Evolutionary conservation across 92 coral and sea anemone species (phyloP), one percentile per base, ranked within the genome.

Genomic region (Anthopleura xanthogrammica): DNA sequence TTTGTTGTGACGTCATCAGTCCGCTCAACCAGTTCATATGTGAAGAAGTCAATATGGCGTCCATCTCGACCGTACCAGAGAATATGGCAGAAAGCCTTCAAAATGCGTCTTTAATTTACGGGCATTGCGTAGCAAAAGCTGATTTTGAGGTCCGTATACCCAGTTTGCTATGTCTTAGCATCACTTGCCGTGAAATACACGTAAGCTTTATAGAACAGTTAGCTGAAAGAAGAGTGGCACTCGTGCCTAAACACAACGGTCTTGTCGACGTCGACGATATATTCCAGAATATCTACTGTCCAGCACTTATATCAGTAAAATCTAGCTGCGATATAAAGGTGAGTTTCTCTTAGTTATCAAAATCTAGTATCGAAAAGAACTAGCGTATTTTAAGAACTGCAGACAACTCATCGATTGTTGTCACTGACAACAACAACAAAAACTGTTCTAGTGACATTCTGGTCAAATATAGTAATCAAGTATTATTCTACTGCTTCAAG

Each of bases 281-380:
- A 9, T 87, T 90, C 19, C 23, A 36, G 16, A 62, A 74, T 39
- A 41, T 73, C 39, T 19, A 52, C 43, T 83, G 86, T 50, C 91
- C 91, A 16, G 78, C 85, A 0, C 79, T 87, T 23, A 60, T 90
- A n/a, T 52, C 82, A 48, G 58, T 90, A 11, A 65, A 39, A 41
- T 82, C 90, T 4, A 86, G 87, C 48, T 90, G 90, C 60, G 84
- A 83, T 52, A 50, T 90, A 19, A 83, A 86, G 80, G 90, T 83
- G 58, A 77, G 56, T 78, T 52, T 11, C 12, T 57, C 12, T 46
- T 9, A 23, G 52, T 7, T 41, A 58, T 58, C 5, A 58, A 58
- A 58, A 58, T 58, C 5, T 58, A 19, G 8, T 12, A 12, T 58
- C 5, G 65, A 4, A 58, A 58, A 58, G n/a, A 58, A 58, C 65